Percentiles rank a stretch among this genome's conserved stretches.
These are phyloP conservation scores for Parapsyche elsis DNA, from an alignment of 1,140 invertebrate genomes.

Conservation along the genomic window DNA sequence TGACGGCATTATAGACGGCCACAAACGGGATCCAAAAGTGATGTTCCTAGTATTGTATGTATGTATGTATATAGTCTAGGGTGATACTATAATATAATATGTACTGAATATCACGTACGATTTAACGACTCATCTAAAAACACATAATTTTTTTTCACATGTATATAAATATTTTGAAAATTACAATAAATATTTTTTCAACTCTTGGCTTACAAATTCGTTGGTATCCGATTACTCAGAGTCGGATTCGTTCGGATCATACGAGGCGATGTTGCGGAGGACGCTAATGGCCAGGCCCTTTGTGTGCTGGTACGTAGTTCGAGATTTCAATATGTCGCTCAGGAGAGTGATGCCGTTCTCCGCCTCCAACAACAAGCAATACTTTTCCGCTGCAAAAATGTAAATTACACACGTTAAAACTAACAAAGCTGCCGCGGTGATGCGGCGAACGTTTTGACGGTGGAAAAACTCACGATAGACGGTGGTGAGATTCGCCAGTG, in stretches of 20 bases:
- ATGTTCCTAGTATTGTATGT: no score
- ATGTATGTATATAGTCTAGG: no score
- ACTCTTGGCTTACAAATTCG: not conserved
- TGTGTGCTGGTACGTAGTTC: constrained; percentile 71
- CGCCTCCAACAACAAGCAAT: constrained; percentile 85
- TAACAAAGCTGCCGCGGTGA: no score
- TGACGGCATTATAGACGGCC: no score
- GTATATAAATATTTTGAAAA: no score
- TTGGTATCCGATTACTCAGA: no score
- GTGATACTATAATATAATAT: no score
- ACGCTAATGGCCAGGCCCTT: constrained; percentile 76
- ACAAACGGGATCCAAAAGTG: no score
- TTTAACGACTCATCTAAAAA: no score
- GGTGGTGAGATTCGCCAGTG: constrained; percentile 93
- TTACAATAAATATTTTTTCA: not conserved
- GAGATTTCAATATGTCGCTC: constrained; percentile 73
- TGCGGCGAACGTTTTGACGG: no score
- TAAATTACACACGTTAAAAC: constrained; percentile 31
- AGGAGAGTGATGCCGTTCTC: constrained; percentile 87
- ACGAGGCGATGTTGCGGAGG: constrained; percentile 70
- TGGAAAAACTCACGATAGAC: constrained; percentile 83
- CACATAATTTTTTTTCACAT: no score
- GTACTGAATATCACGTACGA: no score
- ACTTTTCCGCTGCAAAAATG: constrained; percentile 82
- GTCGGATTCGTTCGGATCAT: not conserved